Evolutionary conservation across 2,113 vertebrate species (phyloP).

Genomic region (Orycteropus afer): DNA sequence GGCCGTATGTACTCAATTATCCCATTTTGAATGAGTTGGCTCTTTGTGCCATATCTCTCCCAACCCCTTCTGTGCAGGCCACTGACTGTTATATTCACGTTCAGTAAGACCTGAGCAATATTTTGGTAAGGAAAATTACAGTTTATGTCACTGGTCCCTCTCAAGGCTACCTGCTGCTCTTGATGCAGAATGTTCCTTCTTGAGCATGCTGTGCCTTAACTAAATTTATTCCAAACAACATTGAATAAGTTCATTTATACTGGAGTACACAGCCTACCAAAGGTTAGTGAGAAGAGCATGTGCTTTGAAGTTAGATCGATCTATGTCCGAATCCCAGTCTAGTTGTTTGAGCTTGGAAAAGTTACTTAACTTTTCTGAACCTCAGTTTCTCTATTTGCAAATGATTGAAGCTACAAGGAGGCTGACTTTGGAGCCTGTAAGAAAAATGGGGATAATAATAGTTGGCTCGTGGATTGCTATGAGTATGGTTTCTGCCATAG

Average conservation of each 20-base stretch:
- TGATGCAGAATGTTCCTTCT: no score
- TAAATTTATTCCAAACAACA: not conserved
- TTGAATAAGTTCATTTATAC: not conserved
- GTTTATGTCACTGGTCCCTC: fast-evolving
- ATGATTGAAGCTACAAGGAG: not conserved
- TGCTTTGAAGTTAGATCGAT: not conserved
- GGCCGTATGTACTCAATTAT: constrained; percentile 68
- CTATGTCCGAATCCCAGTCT: not conserved
- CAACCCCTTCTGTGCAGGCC: fast-evolving
- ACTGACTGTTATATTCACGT: not conserved
- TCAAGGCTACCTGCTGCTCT: fast-evolving
- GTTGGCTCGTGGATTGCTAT: not conserved
- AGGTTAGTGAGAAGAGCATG: not conserved
- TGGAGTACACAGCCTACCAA: not conserved
- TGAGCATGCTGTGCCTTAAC: not conserved
- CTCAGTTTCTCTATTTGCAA: not conserved
- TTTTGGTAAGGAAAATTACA: not conserved
- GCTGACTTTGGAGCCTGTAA: not conserved
- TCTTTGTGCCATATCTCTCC: not conserved
- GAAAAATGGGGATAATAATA: fast-evolving
- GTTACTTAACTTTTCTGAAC: not conserved
- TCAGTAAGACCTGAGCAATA: not conserved
- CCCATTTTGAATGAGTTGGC: not conserved
- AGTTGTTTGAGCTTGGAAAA: not conserved
- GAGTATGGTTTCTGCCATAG: not conserved